A percentile compares a stretch with the other conserved stretches of the same genome.
Conservation (phyloP, 2,888 invertebrate species). For the Catonia carolina region DNA sequence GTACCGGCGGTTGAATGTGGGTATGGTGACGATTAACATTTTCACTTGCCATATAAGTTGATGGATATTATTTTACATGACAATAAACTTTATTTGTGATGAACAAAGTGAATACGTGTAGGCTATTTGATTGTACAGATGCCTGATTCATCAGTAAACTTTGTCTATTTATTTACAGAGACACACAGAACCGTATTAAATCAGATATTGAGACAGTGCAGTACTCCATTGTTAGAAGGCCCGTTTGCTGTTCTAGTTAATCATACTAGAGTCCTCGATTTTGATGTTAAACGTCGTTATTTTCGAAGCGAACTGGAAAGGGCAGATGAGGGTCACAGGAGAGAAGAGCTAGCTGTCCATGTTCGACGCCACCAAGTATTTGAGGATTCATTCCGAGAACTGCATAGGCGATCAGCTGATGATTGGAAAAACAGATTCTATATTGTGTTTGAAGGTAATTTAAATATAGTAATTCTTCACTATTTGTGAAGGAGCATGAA, state of each 20-base stretch:
- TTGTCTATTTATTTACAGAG: constrained; percentile 46
- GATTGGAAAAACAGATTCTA: constrained; percentile 91
- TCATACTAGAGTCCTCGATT: constrained; percentile 79
- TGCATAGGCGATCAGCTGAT: constrained; percentile 71
- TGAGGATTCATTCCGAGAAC: constrained; percentile 81
- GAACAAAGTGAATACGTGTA: no score
- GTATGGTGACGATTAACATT: no score
- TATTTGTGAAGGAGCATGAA: constrained; percentile 6
- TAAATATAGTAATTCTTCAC: no score
- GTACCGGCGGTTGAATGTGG: no score
- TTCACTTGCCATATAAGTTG: no score
- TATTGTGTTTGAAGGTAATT: constrained; percentile 79
- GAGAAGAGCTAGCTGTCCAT: constrained; percentile 81
- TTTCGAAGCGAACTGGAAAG: constrained; percentile 82
- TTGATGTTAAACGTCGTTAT: constrained; percentile 81
- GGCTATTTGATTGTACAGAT: no score
- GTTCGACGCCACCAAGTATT: constrained; percentile 77
- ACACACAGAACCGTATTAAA: constrained; percentile 82
- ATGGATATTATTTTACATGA: no score
- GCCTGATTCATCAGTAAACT: no score
- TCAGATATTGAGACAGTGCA: constrained; percentile 77
- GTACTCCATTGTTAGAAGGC: constrained; percentile 71
- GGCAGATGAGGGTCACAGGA: constrained; percentile 62
- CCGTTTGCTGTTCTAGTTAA: constrained; percentile 83
- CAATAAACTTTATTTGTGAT: no score